A percentile compares a stretch with the other conserved stretches of the same genome.
Evolutionary conservation across 2,113 vertebrate genomes (phyloP).

Genomic region (Emberiza fucata): DNA sequence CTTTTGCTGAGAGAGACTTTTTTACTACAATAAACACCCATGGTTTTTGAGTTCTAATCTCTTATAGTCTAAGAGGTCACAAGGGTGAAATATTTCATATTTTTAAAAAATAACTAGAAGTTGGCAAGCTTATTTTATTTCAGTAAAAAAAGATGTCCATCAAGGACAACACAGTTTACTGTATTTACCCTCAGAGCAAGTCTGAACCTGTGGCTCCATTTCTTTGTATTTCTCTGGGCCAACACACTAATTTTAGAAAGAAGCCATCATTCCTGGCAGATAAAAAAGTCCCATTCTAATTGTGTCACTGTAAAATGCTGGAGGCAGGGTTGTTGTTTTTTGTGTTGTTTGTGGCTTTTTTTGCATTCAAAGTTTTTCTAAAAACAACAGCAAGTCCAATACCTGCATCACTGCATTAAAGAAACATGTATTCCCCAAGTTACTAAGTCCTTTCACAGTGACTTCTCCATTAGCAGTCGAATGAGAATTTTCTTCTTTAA

Average conservation of each 20-base stretch:
- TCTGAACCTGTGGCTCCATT: slow-evolving; percentile 8
- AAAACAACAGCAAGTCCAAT: neutral
- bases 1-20: neutral
- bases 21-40: neutral
- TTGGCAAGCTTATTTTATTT: neutral
- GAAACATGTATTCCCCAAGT: slow-evolving; percentile 97
- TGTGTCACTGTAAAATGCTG: neutral
- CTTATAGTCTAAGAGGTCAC: neutral
- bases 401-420: slow-evolving; percentile 98
- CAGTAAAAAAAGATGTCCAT: neutral
- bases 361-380: neutral
- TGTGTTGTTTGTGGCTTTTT: neutral
- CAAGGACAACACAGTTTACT: neutral
- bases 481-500: slow-evolving; percentile 61
- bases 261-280: neutral
- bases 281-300: neutral
- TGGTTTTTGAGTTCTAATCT: neutral
- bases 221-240: neutral
- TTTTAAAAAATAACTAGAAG: neutral
- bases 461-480: slow-evolving; percentile 50
- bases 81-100: neutral
- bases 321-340: neutral
- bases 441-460: slow-evolving; percentile 90
- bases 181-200: neutral
- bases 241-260: slow-evolving; percentile 18